These are phyloP conservation scores for Micrasema minimum DNA, from an alignment of 1,140 invertebrate genomes.

Conservation along the genomic window DNA sequence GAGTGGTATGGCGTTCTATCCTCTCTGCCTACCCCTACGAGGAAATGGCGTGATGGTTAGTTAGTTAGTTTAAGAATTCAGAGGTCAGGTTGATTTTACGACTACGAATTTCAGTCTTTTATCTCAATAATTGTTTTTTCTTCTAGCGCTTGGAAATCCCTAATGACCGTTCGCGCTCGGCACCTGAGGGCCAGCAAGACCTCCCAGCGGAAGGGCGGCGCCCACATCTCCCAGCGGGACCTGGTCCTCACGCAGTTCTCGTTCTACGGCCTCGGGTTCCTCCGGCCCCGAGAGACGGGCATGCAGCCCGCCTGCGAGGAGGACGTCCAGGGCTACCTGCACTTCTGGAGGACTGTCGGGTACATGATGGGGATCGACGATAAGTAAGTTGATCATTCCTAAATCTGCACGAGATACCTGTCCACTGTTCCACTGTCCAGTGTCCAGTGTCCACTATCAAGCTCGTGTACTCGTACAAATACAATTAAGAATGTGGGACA, in stretches of 20 bases:
- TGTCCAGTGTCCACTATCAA: no score
- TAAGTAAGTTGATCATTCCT: constrained; percentile 63
- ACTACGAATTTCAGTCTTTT: no score
- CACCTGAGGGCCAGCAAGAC: constrained; percentile 72
- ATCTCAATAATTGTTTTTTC: background rate
- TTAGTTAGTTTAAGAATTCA: no score
- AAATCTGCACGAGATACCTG: no score
- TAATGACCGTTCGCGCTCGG: constrained; percentile 73
- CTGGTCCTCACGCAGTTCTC: constrained; percentile 87
- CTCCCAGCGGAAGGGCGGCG: constrained; percentile 59
- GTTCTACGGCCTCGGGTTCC: constrained; percentile 82
- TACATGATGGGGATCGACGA: constrained; percentile 85
- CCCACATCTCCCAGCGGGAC: constrained; percentile 78
- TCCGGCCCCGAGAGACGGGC: constrained; percentile 75
- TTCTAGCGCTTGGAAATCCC: constrained; percentile 72
- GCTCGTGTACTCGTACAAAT: no score
- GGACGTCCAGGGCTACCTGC: constrained; percentile 80
- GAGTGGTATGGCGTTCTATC: no score
- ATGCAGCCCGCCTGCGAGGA: constrained; percentile 66
- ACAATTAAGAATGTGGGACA: no score
- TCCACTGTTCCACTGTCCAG: no score
- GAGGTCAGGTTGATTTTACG: no score
- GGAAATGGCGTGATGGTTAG: no score
- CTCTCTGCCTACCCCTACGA: no score
- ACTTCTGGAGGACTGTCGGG: constrained; percentile 87